Base-by-base conservation (phyloP, 2,797 vertebrate genomes). In the Ciconia nigra region DNA sequence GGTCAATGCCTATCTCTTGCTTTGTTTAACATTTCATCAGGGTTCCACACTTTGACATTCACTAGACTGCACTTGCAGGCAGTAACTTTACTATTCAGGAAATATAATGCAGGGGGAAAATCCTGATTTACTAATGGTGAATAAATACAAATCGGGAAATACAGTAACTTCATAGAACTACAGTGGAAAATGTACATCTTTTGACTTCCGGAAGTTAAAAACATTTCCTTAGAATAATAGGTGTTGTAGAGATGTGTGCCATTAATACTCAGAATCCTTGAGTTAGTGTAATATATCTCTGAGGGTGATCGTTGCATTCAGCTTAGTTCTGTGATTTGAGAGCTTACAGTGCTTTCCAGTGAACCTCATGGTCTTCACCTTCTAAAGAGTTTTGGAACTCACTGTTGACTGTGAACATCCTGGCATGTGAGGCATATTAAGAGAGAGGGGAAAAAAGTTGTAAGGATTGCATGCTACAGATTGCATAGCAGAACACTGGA, bases 1-100 rank as follows among this genome's bases (percentile, higher is more conserved):
- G 76, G 85, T 83, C 83, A 87, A 4, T 93, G 89, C 46, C 29
- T 91, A 4, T 74, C 70, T 86, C 73, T 94, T 85, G 54, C 82
- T 97, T 96, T 83, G 46, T 92, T 96, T 79, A 96, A 74, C 49
- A 29, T 77, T 65, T 94, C 74, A 15, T 47, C 72, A 61, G 83
- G 37, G 31, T 88, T 92, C 59, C 88, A 2, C 3, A 3, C 78
- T 67, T 94, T 74, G 70, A 44, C 67, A 70, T 94, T 95, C 69
- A 35, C n/a, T 79, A 63, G 39, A 21, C 4, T 87, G 65, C 65
- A n/a, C 31, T 78, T 78, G 42, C 37, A 89, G 74, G 35, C 21
- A 87, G 55, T 59, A 81, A 61, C 15, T 61, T 86, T 19, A 14
- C 31, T 76, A 4, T 77, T 87, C 9, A 41, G 67, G 71, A 61